Base-by-base conservation (phyloP, 1,140 invertebrate species). In the Danaus plexippus region DNA sequence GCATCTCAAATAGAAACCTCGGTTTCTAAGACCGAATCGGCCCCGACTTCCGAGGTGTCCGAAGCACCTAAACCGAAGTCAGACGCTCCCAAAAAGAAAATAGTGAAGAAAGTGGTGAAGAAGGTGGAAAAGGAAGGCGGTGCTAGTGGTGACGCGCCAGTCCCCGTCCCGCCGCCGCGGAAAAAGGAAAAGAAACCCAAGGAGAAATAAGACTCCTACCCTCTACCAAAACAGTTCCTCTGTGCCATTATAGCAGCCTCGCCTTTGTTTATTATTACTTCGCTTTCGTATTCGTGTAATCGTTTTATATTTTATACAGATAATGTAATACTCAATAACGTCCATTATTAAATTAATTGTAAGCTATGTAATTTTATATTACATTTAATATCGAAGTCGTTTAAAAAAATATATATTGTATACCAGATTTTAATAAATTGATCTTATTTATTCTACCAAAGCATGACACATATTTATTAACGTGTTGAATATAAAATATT, bases 161-260 rank as follows among this genome's bases (percentile, higher is more conserved):
- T 88, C 32, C 87, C 87, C 10, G 86, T 88, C 32, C 87, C 87
- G 60, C 87, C 87, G 54, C 87, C 87, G 54, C 78, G 87, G 47
- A 88, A 88, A 74, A 88, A 88, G 69, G 86, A 88, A 70, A 88
- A 88, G 74, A 88, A 88, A 63, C 86, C 85, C 64, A 87, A 88
- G 78, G 82, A 88, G 52, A 85, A 85, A 64, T 82, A 73, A 80
- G 71, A 68, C 66, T 61, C 52, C 61, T 65, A 71, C 63, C 58
- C 64, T 55, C 64, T 61, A 72, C 65, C 66, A 65, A 66, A 58
- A 70, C 63, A 78, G 73, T 81, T 83, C 79, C 81, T 81, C 74
- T 78, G 84, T 85, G 84, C 80, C 84, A 87, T 84, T 81, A 67
- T 48, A 71, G 60, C 82, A 80, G 68, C 72, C 73, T 84, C 64